phyloP scores from a whole-genome alignment of 1,140 invertebrate genomes.

The Diorhabda carinulata region DNA sequence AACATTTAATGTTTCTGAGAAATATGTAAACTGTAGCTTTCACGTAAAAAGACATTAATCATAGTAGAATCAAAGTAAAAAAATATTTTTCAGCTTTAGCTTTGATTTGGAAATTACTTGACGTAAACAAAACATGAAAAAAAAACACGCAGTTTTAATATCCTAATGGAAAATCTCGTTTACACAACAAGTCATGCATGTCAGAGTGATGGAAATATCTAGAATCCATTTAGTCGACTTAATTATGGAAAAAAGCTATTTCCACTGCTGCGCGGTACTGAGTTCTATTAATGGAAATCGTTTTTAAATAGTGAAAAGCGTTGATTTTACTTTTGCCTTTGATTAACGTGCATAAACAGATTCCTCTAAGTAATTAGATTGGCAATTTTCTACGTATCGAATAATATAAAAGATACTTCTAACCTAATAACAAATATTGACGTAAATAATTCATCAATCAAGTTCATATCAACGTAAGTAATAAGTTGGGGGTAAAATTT shows the following conservation, averaged over 20 bases:
- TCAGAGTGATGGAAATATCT: slow-evolving; percentile 10
- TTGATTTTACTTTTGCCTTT: too few species aligned
- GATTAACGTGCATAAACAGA: too few species aligned
- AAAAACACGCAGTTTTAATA: neutral
- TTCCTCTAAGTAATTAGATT: too few species aligned
- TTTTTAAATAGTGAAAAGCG: neutral
- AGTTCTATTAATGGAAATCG: neutral
- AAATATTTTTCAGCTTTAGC: slow-evolving; percentile 1
- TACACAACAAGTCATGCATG: slow-evolving; percentile 4
- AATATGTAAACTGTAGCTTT: neutral
- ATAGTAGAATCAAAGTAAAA: neutral
- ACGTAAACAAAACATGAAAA: slow-evolving; percentile 7
- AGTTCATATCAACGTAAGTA: too few species aligned
- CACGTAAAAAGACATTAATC: slow-evolving; percentile 2
- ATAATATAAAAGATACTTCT: too few species aligned
- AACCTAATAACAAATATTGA: too few species aligned
- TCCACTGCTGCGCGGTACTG: neutral
- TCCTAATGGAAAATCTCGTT: slow-evolving; percentile 12
- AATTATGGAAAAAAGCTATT: slow-evolving; percentile 2
- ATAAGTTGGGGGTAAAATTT: too few species aligned
- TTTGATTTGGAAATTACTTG: slow-evolving; percentile 11
- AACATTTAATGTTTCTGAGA: too few species aligned
- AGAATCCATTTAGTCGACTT: slow-evolving; percentile 2
- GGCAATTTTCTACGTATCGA: too few species aligned
- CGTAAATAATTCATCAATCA: too few species aligned